Conservation (phyloP, 2,888 invertebrate genomes). For the Pyrrhia umbra region DNA sequence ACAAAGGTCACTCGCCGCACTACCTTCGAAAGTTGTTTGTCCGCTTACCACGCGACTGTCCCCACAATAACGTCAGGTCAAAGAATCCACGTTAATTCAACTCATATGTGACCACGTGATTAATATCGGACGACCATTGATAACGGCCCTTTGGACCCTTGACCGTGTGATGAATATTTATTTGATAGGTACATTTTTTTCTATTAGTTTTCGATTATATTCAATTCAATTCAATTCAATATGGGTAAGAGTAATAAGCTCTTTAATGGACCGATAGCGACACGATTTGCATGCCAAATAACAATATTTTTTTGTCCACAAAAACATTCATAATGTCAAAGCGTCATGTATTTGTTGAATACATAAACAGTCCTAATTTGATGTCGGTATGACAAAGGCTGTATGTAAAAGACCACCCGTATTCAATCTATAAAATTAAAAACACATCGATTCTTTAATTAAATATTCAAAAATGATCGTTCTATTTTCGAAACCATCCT, state of each 20-base stretch:
- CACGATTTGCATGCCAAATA: slow-evolving; percentile 49
- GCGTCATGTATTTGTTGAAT: slow-evolving; percentile 43
- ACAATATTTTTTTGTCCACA: slow-evolving; percentile 43
- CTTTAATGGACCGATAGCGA: slow-evolving; percentile 19
- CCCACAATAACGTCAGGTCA: slow-evolving; percentile 70
- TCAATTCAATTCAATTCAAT: too few species aligned
- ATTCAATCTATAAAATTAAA: slow-evolving; percentile 48
- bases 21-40: slow-evolving; percentile 77
- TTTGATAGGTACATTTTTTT: slow-evolving; percentile 43
- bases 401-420: slow-evolving; percentile 28
- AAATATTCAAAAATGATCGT: slow-evolving; percentile 59
- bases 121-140: slow-evolving; percentile 46
- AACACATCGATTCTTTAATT: slow-evolving; percentile 52
- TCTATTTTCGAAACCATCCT: slow-evolving; percentile 61
- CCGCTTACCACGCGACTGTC: slow-evolving; percentile 67
- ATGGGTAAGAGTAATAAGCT: slow-evolving; percentile 13
- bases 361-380: slow-evolving; percentile 26
- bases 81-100: slow-evolving; percentile 46
- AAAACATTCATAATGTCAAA: slow-evolving; percentile 46
- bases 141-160: slow-evolving; percentile 44
- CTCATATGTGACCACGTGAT: slow-evolving; percentile 42
- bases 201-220: slow-evolving; percentile 36
- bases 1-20: slow-evolving; percentile 66
- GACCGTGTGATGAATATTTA: slow-evolving; percentile 38
- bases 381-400: slow-evolving; percentile 29